Evolutionary conservation across 2,888 invertebrate species (phyloP), one percentile per base, ranked within the genome.

Genomic region (Melieria crassipennis): DNA sequence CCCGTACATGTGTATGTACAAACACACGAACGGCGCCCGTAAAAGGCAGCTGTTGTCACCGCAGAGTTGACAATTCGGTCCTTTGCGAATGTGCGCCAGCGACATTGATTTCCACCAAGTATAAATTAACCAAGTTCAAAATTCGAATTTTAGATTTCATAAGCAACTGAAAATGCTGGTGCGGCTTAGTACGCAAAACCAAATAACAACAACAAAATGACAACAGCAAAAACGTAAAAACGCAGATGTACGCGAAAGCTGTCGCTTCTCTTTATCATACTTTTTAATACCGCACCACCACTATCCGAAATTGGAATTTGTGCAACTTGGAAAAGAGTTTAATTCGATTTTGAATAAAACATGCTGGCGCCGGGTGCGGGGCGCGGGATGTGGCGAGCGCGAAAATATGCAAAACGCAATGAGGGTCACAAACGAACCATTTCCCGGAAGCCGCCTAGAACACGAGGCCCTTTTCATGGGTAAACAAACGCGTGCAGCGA

Each of bases 161-260:
- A 52, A 55, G 16, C 55, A 65, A 65, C 10, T 52, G 43, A 11
- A 42, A 16, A 11, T n/a, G 10, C 50, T 5, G 52, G 42, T 46
- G 42, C 42, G 43, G 52, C 13, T 43, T 56, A 61, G 56, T 45
- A 66, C 70, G 50, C 50, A 42, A 57, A 43, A 64, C 43, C 63
- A 43, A 5, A 43, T 11, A 43, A 43, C 45, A 43, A 61, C 45
- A 11, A 16, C 5, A 5, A 60, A 11, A 42, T 61, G 45, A 10
- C 9, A 30, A 45, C 61, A 10, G 69, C 74, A 67, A 68, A 74
- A 76, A 75, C 77, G 78, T 75, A 79, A 79, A 79, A 72, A 77
- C 79, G 83, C 83, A 83, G 84, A 84, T 84, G 84, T 84, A 83
- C 80, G 81, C 77, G 77, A 83, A 82, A 82, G 78, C 79, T 79